Percentiles rank a stretch among this genome's conserved stretches.
Conservation (phyloP, 37 sponge, comb jelly and placozoan species). For the Diacarnus erythraeanus region DNA sequence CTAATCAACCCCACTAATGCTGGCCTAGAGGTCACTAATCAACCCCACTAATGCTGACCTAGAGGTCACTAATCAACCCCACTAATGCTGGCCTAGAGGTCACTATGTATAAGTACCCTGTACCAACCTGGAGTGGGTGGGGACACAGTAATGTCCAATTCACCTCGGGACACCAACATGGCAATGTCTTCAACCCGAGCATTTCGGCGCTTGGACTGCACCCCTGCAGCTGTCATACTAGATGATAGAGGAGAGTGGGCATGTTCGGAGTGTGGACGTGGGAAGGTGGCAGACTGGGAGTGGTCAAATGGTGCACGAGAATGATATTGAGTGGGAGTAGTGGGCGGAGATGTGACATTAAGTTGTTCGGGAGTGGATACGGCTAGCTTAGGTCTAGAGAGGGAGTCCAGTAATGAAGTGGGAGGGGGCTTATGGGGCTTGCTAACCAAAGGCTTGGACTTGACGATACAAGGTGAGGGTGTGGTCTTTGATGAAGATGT, state of each 20-base stretch:
- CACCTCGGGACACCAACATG: not conserved
- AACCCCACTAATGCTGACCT: too few relatives aligned
- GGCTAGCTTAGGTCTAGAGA: not conserved
- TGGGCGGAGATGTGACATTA: not conserved
- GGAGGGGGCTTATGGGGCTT: not conserved
- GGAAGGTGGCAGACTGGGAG: constrained; percentile 4
- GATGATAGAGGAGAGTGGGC: not conserved
- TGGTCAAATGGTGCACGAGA: too few relatives aligned
- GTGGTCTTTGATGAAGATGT: not conserved
- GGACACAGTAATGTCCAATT: constrained; percentile 48
- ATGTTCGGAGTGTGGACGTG: not conserved
- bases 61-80: too few relatives aligned
- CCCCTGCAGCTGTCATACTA: constrained; percentile 3
- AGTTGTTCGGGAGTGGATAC: not conserved
- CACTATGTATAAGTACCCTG: too few relatives aligned
- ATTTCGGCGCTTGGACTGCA: not conserved
- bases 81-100: too few relatives aligned
- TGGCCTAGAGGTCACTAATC: too few relatives aligned
- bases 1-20: too few relatives aligned
- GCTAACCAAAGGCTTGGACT: not conserved
- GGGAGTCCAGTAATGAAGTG: not conserved
- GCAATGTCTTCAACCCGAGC: constrained; percentile 21
- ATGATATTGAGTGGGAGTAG: not conserved
- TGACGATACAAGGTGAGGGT: not conserved
- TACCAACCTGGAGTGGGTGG: constrained; percentile 56